Conservation (phyloP, 2,888 invertebrate genomes). For the Dicyrtoma fusca region DNA sequence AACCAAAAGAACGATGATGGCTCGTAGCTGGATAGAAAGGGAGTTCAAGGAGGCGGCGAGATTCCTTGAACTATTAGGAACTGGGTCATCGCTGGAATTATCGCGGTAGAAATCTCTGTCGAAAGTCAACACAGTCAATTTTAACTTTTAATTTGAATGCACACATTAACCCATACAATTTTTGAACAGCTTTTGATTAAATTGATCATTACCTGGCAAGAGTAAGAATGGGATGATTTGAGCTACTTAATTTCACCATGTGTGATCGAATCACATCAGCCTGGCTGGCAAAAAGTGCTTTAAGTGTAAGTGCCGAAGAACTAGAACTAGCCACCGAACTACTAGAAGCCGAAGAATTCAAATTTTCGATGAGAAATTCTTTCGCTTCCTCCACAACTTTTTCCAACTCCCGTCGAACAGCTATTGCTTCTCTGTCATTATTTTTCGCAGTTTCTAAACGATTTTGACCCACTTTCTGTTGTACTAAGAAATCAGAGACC, state of each 20-base stretch:
- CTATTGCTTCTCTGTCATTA: too few species aligned
- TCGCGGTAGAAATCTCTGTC: conserved; percentile 14
- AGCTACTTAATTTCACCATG: conserved; percentile 20
- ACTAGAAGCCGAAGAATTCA: background rate
- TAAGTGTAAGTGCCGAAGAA: background rate
- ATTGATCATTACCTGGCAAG: conserved; percentile 20
- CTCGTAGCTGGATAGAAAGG: conserved; percentile 38
- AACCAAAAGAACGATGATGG: conserved; percentile 48
- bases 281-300: conserved; percentile 17
- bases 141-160: background rate
- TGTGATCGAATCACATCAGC: conserved; percentile 14
- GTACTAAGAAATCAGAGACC: too few species aligned
- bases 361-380: background rate
- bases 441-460: too few species aligned
- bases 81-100: too few species aligned
- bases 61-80: background rate
- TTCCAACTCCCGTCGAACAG: background rate
- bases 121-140: background rate
- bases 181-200: background rate
- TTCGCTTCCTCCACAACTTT: conserved; percentile 3
- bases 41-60: background rate
- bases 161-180: background rate
- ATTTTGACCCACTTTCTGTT: too few species aligned
- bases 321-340: background rate
- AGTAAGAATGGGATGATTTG: conserved; percentile 21